Conservation (phyloP, 1,140 invertebrate genomes). For the Euura lappo region DNA sequence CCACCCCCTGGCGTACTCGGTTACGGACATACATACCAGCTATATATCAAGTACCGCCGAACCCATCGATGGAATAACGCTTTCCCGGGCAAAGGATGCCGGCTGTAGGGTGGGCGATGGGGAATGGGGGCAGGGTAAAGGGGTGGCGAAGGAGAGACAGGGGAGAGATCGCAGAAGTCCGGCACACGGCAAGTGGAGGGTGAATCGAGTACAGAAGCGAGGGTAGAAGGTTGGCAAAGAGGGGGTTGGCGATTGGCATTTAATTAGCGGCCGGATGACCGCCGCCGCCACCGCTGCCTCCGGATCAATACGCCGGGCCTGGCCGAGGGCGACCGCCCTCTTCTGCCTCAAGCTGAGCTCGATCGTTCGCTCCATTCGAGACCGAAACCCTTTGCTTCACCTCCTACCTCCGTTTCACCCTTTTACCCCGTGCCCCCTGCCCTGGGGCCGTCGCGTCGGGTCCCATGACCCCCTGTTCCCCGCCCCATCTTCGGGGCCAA, state of each 20-base stretch:
- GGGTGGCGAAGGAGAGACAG: slow-evolving; percentile 25
- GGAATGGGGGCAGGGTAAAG: slow-evolving; percentile 27
- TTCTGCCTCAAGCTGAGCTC: neutral
- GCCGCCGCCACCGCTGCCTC: slow-evolving; percentile 57
- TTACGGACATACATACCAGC: neutral
- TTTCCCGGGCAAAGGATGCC: slow-evolving; percentile 9
- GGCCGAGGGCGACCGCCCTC: slow-evolving; percentile 21
- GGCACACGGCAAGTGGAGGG: slow-evolving; percentile 25
- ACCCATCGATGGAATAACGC: neutral
- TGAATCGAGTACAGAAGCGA: slow-evolving; percentile 20
- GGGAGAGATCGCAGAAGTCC: slow-evolving; percentile 10
- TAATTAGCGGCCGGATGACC: slow-evolving; percentile 61
- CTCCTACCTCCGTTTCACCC: slow-evolving; percentile 33
- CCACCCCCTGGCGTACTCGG: neutral
- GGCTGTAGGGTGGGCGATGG: slow-evolving; percentile 32
- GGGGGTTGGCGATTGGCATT: slow-evolving; percentile 60
- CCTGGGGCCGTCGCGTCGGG: slow-evolving; percentile 31
- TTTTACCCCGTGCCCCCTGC: slow-evolving; percentile 35
- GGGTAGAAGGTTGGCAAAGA: slow-evolving; percentile 28
- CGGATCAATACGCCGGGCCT: slow-evolving; percentile 54
- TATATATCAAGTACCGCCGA: neutral
- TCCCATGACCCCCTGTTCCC: neutral
- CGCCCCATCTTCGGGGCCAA: neutral
- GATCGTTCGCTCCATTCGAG: slow-evolving; percentile 6
- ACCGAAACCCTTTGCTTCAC: slow-evolving; percentile 23